These are phyloP conservation scores for Odontamblyopus lacepedii DNA, from an alignment of 2,797 vertebrate species.

Conservation along the genomic window DNA sequence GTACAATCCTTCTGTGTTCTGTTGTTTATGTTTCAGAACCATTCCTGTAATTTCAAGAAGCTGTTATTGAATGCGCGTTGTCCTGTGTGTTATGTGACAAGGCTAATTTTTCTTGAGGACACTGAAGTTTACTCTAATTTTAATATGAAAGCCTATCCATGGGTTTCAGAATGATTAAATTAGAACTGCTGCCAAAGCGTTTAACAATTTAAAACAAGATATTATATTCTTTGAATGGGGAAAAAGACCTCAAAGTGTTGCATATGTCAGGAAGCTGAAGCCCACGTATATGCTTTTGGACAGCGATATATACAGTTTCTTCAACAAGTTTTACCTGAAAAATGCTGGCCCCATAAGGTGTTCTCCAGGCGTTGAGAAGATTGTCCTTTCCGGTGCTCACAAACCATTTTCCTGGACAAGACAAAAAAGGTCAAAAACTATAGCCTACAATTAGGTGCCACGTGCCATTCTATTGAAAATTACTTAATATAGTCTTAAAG, in stretches of 20 bases:
- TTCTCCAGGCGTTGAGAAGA: slow-evolving; percentile 85
- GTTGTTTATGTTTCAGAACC: no score
- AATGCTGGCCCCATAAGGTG: slow-evolving; percentile 85
- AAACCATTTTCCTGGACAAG: slow-evolving; percentile 82
- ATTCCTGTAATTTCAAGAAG: no score
- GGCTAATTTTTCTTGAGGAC: not conserved
- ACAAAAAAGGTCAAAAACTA: slow-evolving; percentile 18
- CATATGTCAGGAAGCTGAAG: no score
- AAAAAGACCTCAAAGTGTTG: no score
- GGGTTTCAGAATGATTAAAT: no score
- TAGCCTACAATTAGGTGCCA: not conserved
- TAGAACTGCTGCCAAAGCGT: no score
- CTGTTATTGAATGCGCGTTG: not conserved
- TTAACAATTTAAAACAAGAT: no score
- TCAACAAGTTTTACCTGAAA: slow-evolving; percentile 74
- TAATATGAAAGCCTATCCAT: not conserved
- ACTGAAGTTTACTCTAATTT: not conserved
- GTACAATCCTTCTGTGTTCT: no score
- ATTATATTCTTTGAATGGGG: no score
- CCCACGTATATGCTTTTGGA: not conserved
- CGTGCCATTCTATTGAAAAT: not conserved
- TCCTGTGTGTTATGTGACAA: not conserved
- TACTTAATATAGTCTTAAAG: no score
- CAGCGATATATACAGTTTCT: not conserved
- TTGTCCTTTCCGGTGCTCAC: slow-evolving; percentile 87